These are phyloP conservation scores for Amphipoea oculea DNA, from an alignment of 2,888 invertebrate genomes.

Conservation along the genomic window DNA sequence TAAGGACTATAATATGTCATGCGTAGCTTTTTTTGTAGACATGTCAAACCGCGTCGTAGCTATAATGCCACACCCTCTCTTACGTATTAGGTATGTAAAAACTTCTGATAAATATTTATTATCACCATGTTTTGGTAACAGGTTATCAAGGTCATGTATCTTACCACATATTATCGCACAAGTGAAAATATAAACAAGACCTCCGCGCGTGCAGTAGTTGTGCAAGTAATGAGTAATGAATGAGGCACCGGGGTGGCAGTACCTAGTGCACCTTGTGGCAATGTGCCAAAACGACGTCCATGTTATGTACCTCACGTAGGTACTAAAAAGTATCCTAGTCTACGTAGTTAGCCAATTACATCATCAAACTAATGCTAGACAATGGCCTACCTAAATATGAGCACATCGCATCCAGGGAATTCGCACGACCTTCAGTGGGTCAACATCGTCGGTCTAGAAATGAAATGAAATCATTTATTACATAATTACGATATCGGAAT, in stretches of 20 bases:
- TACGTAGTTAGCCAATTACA: constrained; percentile 14
- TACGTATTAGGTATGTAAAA: constrained; percentile 24
- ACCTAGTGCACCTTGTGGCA: constrained; percentile 37
- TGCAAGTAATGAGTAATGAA: constrained; percentile 50
- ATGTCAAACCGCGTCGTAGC: neutral
- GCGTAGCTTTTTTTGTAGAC: neutral
- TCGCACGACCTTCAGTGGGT: neutral
- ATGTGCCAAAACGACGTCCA: constrained; percentile 39
- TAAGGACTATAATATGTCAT: neutral
- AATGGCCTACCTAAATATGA: neutral
- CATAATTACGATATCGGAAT: too few relatives aligned
- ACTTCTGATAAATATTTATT: constrained; percentile 13
- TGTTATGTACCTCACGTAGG: constrained; percentile 22
- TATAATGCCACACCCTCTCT: constrained; percentile 17
- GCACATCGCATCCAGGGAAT: neutral
- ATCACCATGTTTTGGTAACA: constrained; percentile 26
- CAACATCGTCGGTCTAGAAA: neutral
- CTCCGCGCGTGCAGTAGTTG: constrained; percentile 33
- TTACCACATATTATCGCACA: constrained; percentile 43
- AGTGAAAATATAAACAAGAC: constrained; percentile 54
- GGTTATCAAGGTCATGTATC: constrained; percentile 38
- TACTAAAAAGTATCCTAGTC: constrained; percentile 2
- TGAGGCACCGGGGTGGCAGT: constrained; percentile 26
- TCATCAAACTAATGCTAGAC: constrained; percentile 1
- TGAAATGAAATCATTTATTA: too few relatives aligned